These are phyloP conservation scores for Tetramorium simillimum DNA, from an alignment of 1,140 invertebrate genomes.

Conservation along the genomic window DNA sequence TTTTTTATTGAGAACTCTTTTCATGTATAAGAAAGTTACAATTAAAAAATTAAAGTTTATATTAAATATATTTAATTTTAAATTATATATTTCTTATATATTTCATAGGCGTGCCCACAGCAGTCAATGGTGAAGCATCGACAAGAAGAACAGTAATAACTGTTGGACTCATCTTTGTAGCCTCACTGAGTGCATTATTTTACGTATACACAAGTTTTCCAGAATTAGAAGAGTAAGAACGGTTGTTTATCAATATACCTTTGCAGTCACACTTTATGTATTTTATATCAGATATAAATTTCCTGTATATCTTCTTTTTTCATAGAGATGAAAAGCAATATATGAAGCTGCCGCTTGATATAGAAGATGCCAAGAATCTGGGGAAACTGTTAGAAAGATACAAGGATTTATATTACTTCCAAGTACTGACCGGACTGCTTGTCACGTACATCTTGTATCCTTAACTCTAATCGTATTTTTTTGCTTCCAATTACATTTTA, in stretches of 20 bases:
- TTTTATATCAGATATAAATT: background rate
- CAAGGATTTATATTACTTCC: constrained; percentile 97
- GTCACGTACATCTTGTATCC: constrained; percentile 99
- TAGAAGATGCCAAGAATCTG: constrained; percentile 98
- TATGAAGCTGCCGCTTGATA: constrained; percentile 96
- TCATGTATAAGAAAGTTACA: background rate
- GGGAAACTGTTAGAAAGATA: constrained; percentile 96
- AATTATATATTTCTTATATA: background rate
- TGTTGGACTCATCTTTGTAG: constrained; percentile 88
- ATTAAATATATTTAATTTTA: background rate
- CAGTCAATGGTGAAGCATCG: constrained; percentile 76
- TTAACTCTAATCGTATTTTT: constrained; percentile 82
- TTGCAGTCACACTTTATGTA: background rate
- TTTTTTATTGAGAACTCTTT: background rate
- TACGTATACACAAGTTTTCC: constrained; percentile 93
- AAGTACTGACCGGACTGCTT: constrained; percentile 96
- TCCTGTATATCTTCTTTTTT: constrained; percentile 57
- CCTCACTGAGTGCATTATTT: constrained; percentile 87
- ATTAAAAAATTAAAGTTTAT: background rate
- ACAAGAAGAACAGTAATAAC: constrained; percentile 87
- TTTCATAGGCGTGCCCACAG: constrained; percentile 14
- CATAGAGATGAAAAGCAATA: constrained; percentile 94
- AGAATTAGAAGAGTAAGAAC: constrained; percentile 92
- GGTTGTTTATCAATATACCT: constrained; percentile 14
- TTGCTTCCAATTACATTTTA: background rate